phyloP scores from a whole-genome alignment of 2,113 vertebrate genomes.

The Labeo rohita region DNA sequence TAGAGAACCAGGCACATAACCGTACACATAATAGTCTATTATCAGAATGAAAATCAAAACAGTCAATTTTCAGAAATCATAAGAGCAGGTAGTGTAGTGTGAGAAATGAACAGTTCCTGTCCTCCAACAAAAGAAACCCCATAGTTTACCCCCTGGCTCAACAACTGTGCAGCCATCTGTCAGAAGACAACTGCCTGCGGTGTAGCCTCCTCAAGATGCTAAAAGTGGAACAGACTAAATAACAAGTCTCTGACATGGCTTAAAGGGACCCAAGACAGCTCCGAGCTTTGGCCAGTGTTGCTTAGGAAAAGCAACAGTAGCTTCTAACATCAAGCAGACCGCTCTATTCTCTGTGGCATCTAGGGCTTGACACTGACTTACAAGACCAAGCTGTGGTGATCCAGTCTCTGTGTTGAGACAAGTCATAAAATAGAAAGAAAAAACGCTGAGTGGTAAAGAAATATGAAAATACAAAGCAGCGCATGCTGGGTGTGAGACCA shows the following conservation, averaged over 20 bases:
- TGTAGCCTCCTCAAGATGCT: slow-evolving; percentile 59
- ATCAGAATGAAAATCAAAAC: neutral
- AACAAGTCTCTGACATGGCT: slow-evolving; percentile 32
- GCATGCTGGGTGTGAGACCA: neutral
- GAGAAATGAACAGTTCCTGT: slow-evolving; percentile 19
- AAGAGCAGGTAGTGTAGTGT: slow-evolving; percentile 7
- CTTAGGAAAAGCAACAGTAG: slow-evolving; percentile 5
- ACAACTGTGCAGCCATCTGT: slow-evolving; percentile 79
- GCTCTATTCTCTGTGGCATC: neutral
- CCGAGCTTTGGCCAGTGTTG: slow-evolving; percentile 20
- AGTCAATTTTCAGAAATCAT: neutral
- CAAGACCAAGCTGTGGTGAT: neutral
- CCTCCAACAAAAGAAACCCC: slow-evolving; percentile 48
- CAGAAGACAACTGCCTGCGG: slow-evolving; percentile 64
- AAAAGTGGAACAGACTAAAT: slow-evolving; percentile 46
- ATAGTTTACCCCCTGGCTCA: slow-evolving; percentile 70
- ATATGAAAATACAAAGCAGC: neutral
- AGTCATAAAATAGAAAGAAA: neutral
- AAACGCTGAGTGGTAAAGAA: neutral
- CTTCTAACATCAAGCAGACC: slow-evolving; percentile 10
- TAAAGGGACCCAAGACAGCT: slow-evolving; percentile 4
- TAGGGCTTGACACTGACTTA: neutral
- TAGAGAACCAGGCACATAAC: neutral
- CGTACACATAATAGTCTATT: neutral
- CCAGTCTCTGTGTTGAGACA: neutral